Evolutionary conservation across 2,113 vertebrate genomes (phyloP).

Genomic region (Periophthalmus modestus): DNA sequence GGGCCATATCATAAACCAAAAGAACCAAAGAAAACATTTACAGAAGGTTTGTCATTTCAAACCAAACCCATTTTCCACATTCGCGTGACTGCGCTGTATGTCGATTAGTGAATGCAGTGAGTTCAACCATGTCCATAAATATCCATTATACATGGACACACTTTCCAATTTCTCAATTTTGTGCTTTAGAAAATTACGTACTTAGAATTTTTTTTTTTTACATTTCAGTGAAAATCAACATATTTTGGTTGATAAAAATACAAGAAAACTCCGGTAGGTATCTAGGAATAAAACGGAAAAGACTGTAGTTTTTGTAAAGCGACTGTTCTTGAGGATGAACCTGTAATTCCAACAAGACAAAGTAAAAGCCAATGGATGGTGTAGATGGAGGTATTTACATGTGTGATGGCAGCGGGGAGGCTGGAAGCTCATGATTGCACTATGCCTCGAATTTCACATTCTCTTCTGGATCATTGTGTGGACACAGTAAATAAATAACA

Average conservation of each 20-base stretch:
- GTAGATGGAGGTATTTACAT: constrained; percentile 68
- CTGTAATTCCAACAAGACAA: constrained; percentile 43
- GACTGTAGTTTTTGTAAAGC: constrained; percentile 56
- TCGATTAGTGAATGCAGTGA: constrained; percentile 45
- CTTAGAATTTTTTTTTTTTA: constrained; percentile 36
- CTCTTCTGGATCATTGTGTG: constrained; percentile 38
- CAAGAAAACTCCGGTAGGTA: constrained; percentile 67
- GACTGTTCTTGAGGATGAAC: constrained; percentile 59
- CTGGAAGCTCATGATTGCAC: constrained; percentile 73
- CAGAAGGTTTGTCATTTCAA: constrained; percentile 68
- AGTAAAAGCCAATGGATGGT: constrained; percentile 33
- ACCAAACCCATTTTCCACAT: constrained; percentile 57
- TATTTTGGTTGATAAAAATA: constrained; percentile 70
- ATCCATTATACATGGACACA: constrained; percentile 24
- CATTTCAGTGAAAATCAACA: constrained; percentile 72
- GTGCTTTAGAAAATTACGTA: constrained; percentile 71
- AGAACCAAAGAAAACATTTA: constrained; percentile 76
- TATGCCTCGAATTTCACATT: constrained; percentile 66
- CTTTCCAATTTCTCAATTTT: constrained; percentile 50
- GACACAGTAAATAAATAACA: constrained; percentile 9
- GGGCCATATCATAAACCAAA: constrained; percentile 78
- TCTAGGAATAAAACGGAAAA: constrained; percentile 51
- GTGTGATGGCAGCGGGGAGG: constrained; percentile 49
- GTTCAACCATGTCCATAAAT: constrained; percentile 46
- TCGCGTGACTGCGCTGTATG: constrained; percentile 47